Evolutionary conservation across 2,113 vertebrate genomes (phyloP).

Genomic region (Paracanthobrama guichenoti): DNA sequence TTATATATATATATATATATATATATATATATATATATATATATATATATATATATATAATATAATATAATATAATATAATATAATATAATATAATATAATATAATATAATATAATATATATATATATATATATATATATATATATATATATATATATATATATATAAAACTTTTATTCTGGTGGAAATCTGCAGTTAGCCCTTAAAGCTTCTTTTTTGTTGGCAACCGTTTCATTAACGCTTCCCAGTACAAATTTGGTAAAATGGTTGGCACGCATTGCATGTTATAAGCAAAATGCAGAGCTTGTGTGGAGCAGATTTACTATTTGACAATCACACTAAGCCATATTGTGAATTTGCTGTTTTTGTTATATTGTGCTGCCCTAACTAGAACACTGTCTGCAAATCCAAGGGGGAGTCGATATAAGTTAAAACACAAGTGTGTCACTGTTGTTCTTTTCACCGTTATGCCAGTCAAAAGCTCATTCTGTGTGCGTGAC

Average conservation of each 20-base stretch:
- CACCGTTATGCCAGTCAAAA: background rate
- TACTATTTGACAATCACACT: too few relatives aligned
- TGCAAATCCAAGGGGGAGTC: too few relatives aligned
- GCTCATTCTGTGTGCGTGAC: background rate
- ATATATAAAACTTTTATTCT: background rate
- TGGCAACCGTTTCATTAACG: background rate
- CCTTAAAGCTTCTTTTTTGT: background rate
- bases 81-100: too few relatives aligned
- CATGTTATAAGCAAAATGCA: background rate
- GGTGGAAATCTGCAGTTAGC: background rate
- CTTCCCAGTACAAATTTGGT: too few relatives aligned
- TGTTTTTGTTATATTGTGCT: background rate
- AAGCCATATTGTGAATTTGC: background rate
- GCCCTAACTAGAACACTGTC: background rate
- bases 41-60: too few relatives aligned
- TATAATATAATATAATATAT: too few relatives aligned
- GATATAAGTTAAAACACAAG: background rate
- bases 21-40: too few relatives aligned
- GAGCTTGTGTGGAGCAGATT: background rate
- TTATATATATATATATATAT: too few relatives aligned
- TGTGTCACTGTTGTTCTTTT: constrained; percentile 3
- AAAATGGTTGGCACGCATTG: background rate
- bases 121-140: too few relatives aligned
- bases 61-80: too few relatives aligned
- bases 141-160: too few relatives aligned